Evolutionary conservation across 2,113 vertebrate genomes (phyloP).

Genomic region (Engraulis encrasicolus): DNA sequence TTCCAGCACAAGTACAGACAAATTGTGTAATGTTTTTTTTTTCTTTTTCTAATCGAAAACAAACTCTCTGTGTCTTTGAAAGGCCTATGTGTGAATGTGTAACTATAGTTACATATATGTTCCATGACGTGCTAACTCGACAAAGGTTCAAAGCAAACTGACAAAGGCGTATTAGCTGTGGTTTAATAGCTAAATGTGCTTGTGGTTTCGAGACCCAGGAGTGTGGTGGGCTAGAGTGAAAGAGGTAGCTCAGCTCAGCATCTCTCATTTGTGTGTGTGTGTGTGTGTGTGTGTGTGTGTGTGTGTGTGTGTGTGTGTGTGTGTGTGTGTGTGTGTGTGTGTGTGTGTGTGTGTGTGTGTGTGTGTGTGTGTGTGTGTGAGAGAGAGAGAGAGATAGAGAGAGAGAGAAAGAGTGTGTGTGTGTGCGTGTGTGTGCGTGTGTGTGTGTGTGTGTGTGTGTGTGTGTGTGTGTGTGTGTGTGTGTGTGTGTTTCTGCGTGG

Average conservation of each 20-base stretch:
- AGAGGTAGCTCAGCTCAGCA: neutral
- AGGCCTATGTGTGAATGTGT: neutral
- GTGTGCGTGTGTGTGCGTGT: no score
- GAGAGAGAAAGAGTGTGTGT: no score
- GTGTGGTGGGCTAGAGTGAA: neutral
- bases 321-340: neutral
- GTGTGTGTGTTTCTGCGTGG: no score
- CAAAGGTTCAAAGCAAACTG: neutral
- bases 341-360: neutral
- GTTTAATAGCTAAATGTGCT: conserved; percentile 1
- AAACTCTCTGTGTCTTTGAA: neutral
- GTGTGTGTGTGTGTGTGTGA: neutral
- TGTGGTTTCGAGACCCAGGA: conserved; percentile 5
- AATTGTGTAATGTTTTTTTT: neutral
- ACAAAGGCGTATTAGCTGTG: neutral
- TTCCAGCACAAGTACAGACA: neutral
- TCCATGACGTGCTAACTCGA: neutral
- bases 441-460: no score
- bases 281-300: neutral
- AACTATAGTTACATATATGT: neutral
- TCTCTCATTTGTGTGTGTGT: neutral
- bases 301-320: neutral
- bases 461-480: no score
- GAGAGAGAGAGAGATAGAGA: no score
- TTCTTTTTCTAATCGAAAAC: neutral